Evolutionary conservation across 2,888 invertebrate genomes (phyloP), one percentile per base, ranked within the genome.

Genomic region (Megalurothrips usitatus): DNA sequence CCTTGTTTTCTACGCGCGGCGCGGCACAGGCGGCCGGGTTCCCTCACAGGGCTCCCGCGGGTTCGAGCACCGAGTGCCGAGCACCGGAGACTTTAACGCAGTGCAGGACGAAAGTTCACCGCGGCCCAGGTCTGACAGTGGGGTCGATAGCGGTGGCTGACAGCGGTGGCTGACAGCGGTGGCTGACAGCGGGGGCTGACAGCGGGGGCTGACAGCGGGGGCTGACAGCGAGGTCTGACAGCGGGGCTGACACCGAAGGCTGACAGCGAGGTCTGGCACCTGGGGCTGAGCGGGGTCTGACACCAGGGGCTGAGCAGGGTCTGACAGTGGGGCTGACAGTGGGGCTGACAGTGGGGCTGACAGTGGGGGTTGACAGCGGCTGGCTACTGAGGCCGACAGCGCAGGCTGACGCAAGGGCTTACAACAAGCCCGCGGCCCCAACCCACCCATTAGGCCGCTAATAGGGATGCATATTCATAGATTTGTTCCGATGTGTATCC

Each of bases 381-480:
- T 58, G 19, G 58, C 58, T 6, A 6, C 19, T n/a, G n/a, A n/a
- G n/a, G n/a, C n/a, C n/a, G n/a, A n/a, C n/a, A n/a, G n/a, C n/a
- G n/a, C n/a, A n/a, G n/a, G n/a, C n/a, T n/a, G n/a, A n/a, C n/a
- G n/a, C n/a, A n/a, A n/a, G n/a, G n/a, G n/a, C n/a, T n/a, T n/a
- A n/a, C 34, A 43, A 43, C 34, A 6, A 43, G 34, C 3, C 6
- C 34, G 58, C 58, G 19, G 58, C 11, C 58, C 58, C 58, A 6
- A 43, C 34, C 34, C 2, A 6, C 34, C 34, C 34, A 58, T 58
- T 58, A 58, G 58, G 58, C 58, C 6, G 14, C 58, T 58, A 58
- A 58, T 58, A 58, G 58, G 58, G 58, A 58, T 58, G 58, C 58
- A 58, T 58, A 58, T 58, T 58, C 58, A 58, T 58, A 58, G 52